Evolutionary conservation across 2,113 vertebrate genomes (phyloP).

Genomic region (Dasyprocta punctata): DNA sequence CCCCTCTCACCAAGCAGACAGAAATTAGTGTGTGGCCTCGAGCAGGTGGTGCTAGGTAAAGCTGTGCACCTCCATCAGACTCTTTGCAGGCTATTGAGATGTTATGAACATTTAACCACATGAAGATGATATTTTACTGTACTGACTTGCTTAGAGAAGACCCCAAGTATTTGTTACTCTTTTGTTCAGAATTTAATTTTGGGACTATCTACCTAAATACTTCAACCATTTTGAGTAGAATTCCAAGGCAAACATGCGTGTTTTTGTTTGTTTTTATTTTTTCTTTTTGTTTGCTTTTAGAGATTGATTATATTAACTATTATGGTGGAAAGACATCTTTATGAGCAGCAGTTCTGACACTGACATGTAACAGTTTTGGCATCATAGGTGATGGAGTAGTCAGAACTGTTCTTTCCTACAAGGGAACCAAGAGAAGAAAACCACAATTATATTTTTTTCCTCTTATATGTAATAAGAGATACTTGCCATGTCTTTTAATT

Average conservation of each 20-base stretch:
- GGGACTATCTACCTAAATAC: not conserved
- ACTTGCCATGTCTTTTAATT: conserved; percentile 24
- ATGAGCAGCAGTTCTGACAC: not conserved
- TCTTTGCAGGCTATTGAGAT: not conserved
- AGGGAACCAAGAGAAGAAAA: not conserved
- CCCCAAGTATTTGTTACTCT: not conserved
- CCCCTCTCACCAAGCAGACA: not conserved
- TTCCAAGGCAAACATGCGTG: not conserved
- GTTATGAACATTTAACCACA: not conserved
- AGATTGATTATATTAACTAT: not conserved
- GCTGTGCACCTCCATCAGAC: not conserved
- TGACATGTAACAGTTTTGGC: not conserved
- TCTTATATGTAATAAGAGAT: not conserved
- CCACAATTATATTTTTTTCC: not conserved
- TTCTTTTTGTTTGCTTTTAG: not conserved
- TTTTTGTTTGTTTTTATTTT: not conserved
- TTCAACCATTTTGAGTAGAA: conserved; percentile 23
- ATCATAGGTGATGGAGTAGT: not conserved
- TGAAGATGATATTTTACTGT: not conserved
- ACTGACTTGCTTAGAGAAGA: not conserved
- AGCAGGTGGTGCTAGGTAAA: not conserved
- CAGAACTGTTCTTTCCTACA: not conserved
- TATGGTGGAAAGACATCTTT: not conserved
- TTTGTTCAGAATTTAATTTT: conserved; percentile 16
- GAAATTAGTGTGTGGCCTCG: not conserved